Conservation (phyloP, 2,888 invertebrate genomes). For the Drosophila pseudotakahashii region DNA sequence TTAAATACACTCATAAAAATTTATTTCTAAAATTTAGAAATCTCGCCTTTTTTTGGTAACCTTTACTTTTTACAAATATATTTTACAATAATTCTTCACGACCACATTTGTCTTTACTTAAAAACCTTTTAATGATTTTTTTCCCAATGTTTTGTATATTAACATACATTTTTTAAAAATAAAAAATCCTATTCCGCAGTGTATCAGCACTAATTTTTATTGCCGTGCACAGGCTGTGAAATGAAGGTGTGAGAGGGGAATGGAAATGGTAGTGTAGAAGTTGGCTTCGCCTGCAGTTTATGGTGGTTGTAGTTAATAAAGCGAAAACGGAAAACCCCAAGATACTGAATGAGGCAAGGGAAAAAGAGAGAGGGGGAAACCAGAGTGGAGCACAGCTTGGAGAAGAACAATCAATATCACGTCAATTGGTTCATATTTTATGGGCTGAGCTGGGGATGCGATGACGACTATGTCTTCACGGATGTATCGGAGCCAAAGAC, state of each 20-base stretch:
- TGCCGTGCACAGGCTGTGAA: slow-evolving; percentile 13
- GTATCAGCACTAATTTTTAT: not conserved
- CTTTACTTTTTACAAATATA: too few relatives aligned
- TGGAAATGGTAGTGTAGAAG: slow-evolving; percentile 2
- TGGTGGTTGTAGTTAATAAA: slow-evolving; percentile 72
- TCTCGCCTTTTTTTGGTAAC: too few relatives aligned
- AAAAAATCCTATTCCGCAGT: too few relatives aligned
- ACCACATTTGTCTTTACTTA: too few relatives aligned
- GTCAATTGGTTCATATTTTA: slow-evolving; percentile 78
- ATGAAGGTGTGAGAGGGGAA: slow-evolving; percentile 6
- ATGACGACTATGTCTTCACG: slow-evolving; percentile 32
- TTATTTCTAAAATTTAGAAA: too few relatives aligned
- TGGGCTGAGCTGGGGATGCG: slow-evolving; percentile 51
- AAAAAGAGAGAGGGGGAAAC: not conserved
- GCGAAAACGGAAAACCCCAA: slow-evolving; percentile 59
- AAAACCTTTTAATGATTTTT: too few relatives aligned
- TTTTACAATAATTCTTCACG: too few relatives aligned
- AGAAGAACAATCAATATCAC: slow-evolving; percentile 76
- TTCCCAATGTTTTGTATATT: too few relatives aligned
- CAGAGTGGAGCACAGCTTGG: slow-evolving; percentile 25
- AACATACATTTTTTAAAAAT: too few relatives aligned
- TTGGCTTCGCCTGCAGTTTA: slow-evolving; percentile 61
- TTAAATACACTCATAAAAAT: too few relatives aligned
- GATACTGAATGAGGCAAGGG: not conserved
- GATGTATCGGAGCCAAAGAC: slow-evolving; percentile 34